Percentiles rank a stretch among this genome's conserved stretches.
Conservation (phyloP, 2,888 invertebrate genomes). For the Lithophane semibrunnea region DNA sequence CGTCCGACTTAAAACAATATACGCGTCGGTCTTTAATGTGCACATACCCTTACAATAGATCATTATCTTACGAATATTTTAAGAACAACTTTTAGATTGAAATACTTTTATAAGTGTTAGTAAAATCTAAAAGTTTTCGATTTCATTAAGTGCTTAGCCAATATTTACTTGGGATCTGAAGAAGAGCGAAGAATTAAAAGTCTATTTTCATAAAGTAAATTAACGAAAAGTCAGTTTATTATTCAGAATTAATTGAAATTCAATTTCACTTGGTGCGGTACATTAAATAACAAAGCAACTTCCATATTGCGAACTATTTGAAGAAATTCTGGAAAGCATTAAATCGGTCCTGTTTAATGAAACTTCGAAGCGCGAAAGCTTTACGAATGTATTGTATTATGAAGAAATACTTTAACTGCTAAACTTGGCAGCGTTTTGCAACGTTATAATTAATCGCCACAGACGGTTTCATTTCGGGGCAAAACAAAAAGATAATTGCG, state of each 20-base stretch:
- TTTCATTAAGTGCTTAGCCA: conserved; percentile 16
- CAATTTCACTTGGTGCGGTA: conserved; percentile 12
- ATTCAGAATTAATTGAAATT: conserved; percentile 29
- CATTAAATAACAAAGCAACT: conserved; percentile 34
- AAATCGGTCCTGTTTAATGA: conserved; percentile 71
- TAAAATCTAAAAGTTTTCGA: conserved; percentile 22
- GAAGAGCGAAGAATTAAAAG: conserved; percentile 9
- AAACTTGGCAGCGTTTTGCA: conserved; percentile 77
- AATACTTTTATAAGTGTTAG: conserved; percentile 18
- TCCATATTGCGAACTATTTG: conserved; percentile 55
- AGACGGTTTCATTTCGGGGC: conserved; percentile 81
- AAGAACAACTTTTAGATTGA: conserved; percentile 61
- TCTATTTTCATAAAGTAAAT: conserved; percentile 11
- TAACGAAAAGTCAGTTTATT: conserved; percentile 14
- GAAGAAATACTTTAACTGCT: conserved; percentile 58
- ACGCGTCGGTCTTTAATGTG: background rate
- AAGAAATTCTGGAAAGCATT: conserved; percentile 65
- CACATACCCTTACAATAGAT: conserved; percentile 68
- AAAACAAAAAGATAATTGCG: conserved; percentile 88
- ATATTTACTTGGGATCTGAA: conserved; percentile 27
- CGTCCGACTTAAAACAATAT: background rate
- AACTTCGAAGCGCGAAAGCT: conserved; percentile 71
- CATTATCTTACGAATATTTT: conserved; percentile 68
- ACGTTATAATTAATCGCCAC: conserved; percentile 83
- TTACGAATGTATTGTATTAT: conserved; percentile 73